Percentiles rank a stretch among this genome's conserved stretches.
Conservation (phyloP, 2,797 vertebrate species). For the Allobates femoralis region DNA sequence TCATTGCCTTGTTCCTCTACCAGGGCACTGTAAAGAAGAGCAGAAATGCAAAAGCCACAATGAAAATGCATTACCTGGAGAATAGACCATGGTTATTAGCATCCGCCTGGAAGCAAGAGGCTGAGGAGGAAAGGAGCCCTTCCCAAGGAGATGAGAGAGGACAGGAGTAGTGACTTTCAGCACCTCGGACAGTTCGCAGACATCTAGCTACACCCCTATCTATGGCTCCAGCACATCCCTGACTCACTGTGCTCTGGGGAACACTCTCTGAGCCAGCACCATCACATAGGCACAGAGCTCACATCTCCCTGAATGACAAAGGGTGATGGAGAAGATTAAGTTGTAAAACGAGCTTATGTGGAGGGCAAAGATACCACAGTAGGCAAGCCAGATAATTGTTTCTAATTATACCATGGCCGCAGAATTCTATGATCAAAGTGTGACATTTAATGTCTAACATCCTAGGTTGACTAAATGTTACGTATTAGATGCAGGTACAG, state of each 20-base stretch:
- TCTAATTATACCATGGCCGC: constrained; percentile 69
- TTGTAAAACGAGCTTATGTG: constrained; percentile 56
- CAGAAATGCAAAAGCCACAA: constrained; percentile 32
- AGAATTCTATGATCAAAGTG: constrained; percentile 55
- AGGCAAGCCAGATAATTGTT: constrained; percentile 75
- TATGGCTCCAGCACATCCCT: constrained; percentile 63
- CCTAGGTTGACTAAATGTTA: constrained; percentile 26
- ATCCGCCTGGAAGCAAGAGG: constrained; percentile 46
- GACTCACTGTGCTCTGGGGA: constrained; percentile 60
- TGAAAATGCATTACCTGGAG: constrained; percentile 68
- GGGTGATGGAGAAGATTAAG: constrained; percentile 59
- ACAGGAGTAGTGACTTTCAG: constrained; percentile 63
- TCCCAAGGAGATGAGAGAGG: background rate
- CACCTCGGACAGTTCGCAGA: constrained; percentile 71
- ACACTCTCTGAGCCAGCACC: constrained; percentile 49
- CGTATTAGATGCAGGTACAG: constrained; percentile 9
- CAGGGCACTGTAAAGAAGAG: constrained; percentile 27
- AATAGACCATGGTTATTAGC: constrained; percentile 71
- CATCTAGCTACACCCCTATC: constrained; percentile 60
- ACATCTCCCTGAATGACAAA: constrained; percentile 49
- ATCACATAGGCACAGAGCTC: constrained; percentile 52
- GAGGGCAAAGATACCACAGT: constrained; percentile 65
- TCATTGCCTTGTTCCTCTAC: constrained; percentile 27
- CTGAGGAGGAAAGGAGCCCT: constrained; percentile 14
- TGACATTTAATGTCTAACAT: constrained; percentile 68